These are phyloP conservation scores for Empidonax alnorum DNA, from an alignment of 2,113 vertebrate species.

Conservation along the genomic window DNA sequence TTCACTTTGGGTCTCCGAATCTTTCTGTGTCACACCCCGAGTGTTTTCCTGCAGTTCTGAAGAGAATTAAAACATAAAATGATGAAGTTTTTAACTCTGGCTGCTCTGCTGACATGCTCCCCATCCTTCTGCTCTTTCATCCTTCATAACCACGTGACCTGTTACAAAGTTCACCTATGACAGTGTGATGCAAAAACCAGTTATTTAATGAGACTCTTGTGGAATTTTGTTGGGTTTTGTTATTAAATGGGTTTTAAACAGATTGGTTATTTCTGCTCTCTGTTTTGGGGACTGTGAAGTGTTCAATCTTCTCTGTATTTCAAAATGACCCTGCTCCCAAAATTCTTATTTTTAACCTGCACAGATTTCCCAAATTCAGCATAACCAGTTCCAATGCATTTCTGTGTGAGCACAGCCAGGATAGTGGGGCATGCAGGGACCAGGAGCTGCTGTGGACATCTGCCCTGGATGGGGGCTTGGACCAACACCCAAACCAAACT, in stretches of 20 bases:
- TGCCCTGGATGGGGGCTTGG: neutral
- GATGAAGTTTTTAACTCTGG: fast-evolving
- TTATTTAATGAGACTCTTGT: neutral
- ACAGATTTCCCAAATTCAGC: neutral
- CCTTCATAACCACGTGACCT: fast-evolving
- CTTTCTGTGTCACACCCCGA: fast-evolving
- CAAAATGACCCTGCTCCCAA: neutral
- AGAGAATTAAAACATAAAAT: neutral
- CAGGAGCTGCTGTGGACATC: neutral
- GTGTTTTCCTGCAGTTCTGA: neutral
- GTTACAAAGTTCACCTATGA: neutral
- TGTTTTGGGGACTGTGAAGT: neutral
- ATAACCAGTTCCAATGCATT: neutral
- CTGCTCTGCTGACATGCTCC: neutral
- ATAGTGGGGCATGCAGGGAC: neutral
- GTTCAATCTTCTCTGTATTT: neutral
- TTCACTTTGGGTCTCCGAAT: neutral
- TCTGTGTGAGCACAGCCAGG: neutral
- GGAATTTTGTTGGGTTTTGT: neutral
- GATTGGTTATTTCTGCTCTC: neutral
- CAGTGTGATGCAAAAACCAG: neutral
- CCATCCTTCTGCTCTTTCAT: neutral
- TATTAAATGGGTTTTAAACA: neutral
- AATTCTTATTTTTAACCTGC: neutral
- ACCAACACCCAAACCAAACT: fast-evolving